Evolutionary conservation across 1,140 invertebrate species (phyloP), one percentile per base, ranked within the genome.

Genomic region (Leguminivora glycinivorella): DNA sequence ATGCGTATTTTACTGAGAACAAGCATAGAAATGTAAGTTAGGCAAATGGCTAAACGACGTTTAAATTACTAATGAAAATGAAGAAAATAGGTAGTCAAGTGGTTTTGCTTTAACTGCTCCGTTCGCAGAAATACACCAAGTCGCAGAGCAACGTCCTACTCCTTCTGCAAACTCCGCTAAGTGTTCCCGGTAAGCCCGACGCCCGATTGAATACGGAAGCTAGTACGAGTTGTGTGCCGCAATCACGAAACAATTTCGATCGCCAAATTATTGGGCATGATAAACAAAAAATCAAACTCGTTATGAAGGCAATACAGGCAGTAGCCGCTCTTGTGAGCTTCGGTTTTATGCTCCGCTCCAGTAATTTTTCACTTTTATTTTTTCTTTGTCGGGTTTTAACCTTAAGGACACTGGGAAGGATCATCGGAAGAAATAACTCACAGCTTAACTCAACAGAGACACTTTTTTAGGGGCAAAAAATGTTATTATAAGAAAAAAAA

Each of bases 351-450:
- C 58, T 63, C 31, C 26, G 58, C 58, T 63, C 31, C 26, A 63
- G 26, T 17, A 40, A 71, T 71, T 58, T 47, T 34, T 24, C 47
- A 47, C 67, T 47, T 52, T 38, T 22, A 72, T 70, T 68, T 75
- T 71, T 72, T 73, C 70, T 78, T 74, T 67, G 70, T 72, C 70
- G 47, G 31, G 19, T 34, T 34, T 22, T 70, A 70, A 73, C 40
- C 43, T 22, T 70, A 70, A 73, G 56, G 31, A 34, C 38, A 10
- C 26, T 58, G 58, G 38, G 56, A 29, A 17, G 70, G 43, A 56
- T 70, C 69, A 67, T 75, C 76, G 78, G 78, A 78, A 80, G 78
- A 78, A 71, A 78, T 80, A 80, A 78, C 70, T 80, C 78, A 78
- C 74, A 40, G 72, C 25, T 68, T 70, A 77, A 77, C 70, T 68